These are phyloP conservation scores for Meandrusa payeni DNA, from an alignment of 2,888 invertebrate genomes.

Conservation along the genomic window DNA sequence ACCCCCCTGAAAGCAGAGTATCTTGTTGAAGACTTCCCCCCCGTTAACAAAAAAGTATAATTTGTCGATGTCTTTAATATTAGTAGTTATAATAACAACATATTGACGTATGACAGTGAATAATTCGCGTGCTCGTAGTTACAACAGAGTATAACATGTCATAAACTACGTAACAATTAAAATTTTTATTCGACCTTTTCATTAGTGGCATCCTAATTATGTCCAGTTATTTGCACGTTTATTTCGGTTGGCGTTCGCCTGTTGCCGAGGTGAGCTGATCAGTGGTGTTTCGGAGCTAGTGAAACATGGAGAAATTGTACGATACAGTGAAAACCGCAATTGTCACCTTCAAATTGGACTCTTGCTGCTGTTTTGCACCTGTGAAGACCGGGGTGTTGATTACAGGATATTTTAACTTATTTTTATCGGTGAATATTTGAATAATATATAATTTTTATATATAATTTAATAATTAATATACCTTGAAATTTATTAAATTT, in stretches of 20 bases:
- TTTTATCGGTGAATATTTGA: constrained; percentile 49
- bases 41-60: too few species aligned
- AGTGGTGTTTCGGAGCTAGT: background rate
- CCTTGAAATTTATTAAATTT: too few species aligned
- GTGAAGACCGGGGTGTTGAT: constrained; percentile 49
- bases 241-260: constrained; percentile 35
- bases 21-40: too few species aligned
- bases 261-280: background rate
- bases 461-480: too few species aligned
- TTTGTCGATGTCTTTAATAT: too few species aligned
- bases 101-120: too few species aligned
- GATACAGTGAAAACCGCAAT: constrained; percentile 42
- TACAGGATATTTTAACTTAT: constrained; percentile 50
- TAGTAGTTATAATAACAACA: too few species aligned
- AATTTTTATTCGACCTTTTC: constrained; percentile 45
- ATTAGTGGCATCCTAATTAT: constrained; percentile 62
- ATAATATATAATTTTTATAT: too few species aligned
- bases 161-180: constrained; percentile 33
- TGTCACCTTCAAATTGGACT: constrained; percentile 48
- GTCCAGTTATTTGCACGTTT: constrained; percentile 32
- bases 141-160: constrained; percentile 29
- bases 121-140: too few species aligned
- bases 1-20: too few species aligned
- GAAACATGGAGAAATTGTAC: constrained; percentile 44
- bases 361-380: constrained; percentile 54